A percentile compares a stretch with the other conserved stretches of the same genome.
phyloP scores from a whole-genome alignment of 1,140 invertebrate species.

The Stegodyphus mimosarum region DNA sequence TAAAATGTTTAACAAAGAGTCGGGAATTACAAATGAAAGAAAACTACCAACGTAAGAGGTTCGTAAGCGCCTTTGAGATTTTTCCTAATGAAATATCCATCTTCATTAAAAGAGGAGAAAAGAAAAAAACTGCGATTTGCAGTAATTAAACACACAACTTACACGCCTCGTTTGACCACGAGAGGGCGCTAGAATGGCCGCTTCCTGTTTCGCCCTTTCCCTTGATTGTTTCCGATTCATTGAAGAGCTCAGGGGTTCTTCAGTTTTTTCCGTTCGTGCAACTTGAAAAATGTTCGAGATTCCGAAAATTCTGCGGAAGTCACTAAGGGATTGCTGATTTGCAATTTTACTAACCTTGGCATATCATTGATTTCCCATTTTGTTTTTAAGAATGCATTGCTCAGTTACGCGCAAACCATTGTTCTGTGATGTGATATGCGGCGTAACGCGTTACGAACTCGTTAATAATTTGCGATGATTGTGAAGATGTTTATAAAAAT shows the following conservation, averaged over 20 bases:
- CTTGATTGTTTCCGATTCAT: conserved; percentile 32
- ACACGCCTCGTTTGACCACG: conserved; percentile 37
- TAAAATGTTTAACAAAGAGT: conserved; percentile 25
- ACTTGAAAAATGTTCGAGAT: not conserved
- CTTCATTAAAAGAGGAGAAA: conserved; percentile 32
- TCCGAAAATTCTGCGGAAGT: not conserved
- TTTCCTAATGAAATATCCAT: conserved; percentile 39
- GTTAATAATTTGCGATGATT: too few species aligned
- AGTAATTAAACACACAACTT: conserved; percentile 40
- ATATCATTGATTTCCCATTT: too few species aligned
- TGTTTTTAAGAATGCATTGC: too few species aligned
- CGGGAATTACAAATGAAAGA: conserved; percentile 31
- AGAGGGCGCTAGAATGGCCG: conserved; percentile 17
- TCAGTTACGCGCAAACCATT: too few species aligned
- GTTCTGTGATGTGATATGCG: too few species aligned
- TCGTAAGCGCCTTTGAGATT: conserved; percentile 2
- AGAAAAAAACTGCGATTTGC: conserved; percentile 10
- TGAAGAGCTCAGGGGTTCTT: conserved; percentile 1
- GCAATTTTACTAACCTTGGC: too few species aligned
- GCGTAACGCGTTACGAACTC: too few species aligned
- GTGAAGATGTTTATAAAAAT: too few species aligned
- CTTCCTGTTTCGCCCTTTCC: not conserved
- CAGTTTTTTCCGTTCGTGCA: not conserved
- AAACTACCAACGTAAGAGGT: conserved; percentile 21
- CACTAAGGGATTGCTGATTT: too few species aligned